phyloP scores from a whole-genome alignment of 2,113 vertebrate species.

The Triplophysa siluroides region DNA sequence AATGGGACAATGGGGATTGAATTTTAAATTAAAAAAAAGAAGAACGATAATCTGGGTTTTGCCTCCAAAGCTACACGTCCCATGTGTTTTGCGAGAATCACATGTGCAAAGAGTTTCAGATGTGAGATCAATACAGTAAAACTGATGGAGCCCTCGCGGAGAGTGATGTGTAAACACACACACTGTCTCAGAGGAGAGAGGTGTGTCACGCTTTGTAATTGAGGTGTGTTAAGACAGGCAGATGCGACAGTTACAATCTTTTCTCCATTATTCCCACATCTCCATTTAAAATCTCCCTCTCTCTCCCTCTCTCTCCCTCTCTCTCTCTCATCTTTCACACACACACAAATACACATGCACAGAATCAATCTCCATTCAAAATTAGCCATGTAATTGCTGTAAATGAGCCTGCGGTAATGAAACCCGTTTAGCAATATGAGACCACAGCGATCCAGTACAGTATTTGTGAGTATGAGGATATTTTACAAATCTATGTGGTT shows the following conservation, averaged over 20 bases:
- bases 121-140: constrained; percentile 6
- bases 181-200: neutral
- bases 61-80: neutral
- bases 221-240: constrained; percentile 31
- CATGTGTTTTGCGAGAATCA: neutral
- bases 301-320: neutral
- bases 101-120: constrained; percentile 7
- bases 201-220: constrained; percentile 24
- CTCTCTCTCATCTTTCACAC: neutral
- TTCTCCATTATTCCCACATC: constrained; percentile 18
- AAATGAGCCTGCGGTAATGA: constrained; percentile 27
- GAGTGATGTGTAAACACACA: neutral
- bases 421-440: constrained; percentile 31
- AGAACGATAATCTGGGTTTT: neutral
- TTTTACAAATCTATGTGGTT: too few species aligned
- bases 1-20: neutral
- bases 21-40: neutral
- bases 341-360: neutral
- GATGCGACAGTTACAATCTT: constrained; percentile 38
- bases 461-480: neutral
- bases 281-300: constrained; percentile 13
- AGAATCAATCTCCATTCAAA: constrained; percentile 36
- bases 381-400: constrained; percentile 36
- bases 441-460: neutral
- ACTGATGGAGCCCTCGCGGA: neutral